These are phyloP conservation scores for Rhaphigaster nebulosa DNA, from an alignment of 2,888 invertebrate species.

Conservation along the genomic window DNA sequence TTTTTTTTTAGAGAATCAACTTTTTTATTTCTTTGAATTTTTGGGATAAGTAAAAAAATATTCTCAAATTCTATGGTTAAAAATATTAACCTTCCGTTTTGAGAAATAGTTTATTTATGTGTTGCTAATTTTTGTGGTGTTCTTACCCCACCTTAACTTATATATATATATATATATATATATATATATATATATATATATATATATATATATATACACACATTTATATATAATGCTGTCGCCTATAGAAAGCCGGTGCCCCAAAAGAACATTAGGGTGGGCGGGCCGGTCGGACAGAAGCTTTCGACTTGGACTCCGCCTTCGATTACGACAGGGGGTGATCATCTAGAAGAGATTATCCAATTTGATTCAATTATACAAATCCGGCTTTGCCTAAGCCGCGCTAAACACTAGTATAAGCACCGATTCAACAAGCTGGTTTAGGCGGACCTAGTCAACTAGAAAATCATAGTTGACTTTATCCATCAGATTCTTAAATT, in stretches of 20 bases:
- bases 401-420: not conserved
- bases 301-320: not conserved
- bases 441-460: not conserved
- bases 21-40: no score
- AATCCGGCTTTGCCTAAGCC: not conserved
- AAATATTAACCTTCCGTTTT: no score
- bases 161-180: no score
- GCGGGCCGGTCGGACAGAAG: not conserved
- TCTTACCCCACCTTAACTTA: no score
- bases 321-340: not conserved
- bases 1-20: no score
- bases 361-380: slow-evolving; percentile 12
- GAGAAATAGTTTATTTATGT: no score
- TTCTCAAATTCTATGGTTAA: no score
- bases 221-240: not conserved
- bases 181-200: no score
- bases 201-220: no score
- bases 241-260: not conserved
- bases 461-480: not conserved
- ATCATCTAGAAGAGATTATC: not conserved
- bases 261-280: not conserved
- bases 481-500: not conserved
- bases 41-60: no score
- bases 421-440: not conserved
- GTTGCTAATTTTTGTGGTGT: no score